These are phyloP conservation scores for Galbula dea DNA, from an alignment of 2,113 vertebrate species.

Conservation along the genomic window DNA sequence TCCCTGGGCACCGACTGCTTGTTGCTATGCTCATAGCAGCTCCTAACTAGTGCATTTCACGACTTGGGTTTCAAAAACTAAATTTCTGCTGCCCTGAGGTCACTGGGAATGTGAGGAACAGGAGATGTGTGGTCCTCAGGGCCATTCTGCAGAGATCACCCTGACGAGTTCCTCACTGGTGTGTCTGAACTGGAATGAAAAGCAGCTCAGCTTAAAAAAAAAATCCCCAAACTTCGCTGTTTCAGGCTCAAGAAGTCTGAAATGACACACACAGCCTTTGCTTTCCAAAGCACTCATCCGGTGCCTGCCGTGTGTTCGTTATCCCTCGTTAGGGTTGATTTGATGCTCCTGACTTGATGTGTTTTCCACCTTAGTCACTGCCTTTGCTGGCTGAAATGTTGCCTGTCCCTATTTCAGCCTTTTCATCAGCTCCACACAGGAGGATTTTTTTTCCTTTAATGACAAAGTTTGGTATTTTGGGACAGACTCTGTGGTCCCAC, in stretches of 20 bases:
- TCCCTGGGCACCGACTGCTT: background rate
- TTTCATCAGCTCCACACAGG: background rate
- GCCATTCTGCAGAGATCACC: background rate
- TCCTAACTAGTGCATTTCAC: rapidly evolving
- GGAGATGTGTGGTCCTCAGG: background rate
- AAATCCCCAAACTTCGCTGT: background rate
- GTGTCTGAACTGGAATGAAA: background rate
- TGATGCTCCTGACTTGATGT: background rate
- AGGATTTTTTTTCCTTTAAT: background rate
- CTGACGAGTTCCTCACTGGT: rapidly evolving
- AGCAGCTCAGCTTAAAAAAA: background rate
- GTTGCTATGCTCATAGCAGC: background rate
- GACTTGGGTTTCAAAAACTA: background rate
- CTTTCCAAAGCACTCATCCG: background rate
- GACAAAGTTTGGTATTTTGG: background rate
- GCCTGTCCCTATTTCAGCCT: background rate
- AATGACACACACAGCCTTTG: background rate
- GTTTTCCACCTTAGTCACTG: background rate
- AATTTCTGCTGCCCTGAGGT: background rate
- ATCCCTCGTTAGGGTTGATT: background rate
- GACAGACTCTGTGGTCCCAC: background rate
- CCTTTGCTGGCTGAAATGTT: background rate
- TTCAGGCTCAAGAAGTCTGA: background rate
- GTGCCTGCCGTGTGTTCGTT: background rate
- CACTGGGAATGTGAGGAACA: rapidly evolving